Percentiles rank a stretch among this genome's conserved stretches.
Conservation (phyloP, 2,797 vertebrate species). For the Cyprinella venusta region DNA sequence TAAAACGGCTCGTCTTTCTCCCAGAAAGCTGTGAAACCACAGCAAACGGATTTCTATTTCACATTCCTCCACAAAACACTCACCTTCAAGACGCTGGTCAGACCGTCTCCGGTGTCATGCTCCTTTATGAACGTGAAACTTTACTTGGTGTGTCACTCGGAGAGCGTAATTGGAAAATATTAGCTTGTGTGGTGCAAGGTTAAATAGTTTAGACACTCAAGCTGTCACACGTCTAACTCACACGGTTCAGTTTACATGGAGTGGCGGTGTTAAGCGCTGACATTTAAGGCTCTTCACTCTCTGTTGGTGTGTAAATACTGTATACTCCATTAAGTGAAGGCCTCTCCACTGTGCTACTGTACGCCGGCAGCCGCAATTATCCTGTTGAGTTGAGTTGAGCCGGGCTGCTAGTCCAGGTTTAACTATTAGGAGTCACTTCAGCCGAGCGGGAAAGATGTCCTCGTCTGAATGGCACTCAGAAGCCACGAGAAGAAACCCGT, state of each 20-base stretch:
- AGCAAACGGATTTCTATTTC: background rate
- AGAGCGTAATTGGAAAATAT: background rate
- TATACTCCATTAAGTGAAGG: conserved; percentile 68
- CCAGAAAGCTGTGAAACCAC: conserved; percentile 33
- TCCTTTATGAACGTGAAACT: background rate
- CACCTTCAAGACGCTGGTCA: background rate
- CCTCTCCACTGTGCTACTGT: conserved; percentile 63
- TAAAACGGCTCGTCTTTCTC: conserved; percentile 61
- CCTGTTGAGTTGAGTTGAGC: conserved; percentile 66
- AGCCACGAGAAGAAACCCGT: background rate
- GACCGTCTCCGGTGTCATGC: background rate
- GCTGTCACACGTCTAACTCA: background rate
- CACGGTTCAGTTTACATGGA: conserved; percentile 19
- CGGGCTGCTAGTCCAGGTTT: conserved; percentile 58
- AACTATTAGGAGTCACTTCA: conserved; percentile 73
- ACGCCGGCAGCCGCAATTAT: conserved; percentile 69
- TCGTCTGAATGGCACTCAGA: conserved; percentile 42
- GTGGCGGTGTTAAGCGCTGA: conserved; percentile 1
- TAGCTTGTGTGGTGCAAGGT: background rate
- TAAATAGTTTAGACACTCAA: background rate
- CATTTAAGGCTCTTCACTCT: conserved; percentile 45
- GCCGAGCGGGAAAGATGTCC: conserved; percentile 45
- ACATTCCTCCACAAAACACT: background rate
- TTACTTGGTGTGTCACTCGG: background rate
- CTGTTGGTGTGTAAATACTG: conserved; percentile 65